Evolutionary conservation across 23 tunicate genomes (phyloP).

Genomic region (Clavelina lepadiformis): DNA sequence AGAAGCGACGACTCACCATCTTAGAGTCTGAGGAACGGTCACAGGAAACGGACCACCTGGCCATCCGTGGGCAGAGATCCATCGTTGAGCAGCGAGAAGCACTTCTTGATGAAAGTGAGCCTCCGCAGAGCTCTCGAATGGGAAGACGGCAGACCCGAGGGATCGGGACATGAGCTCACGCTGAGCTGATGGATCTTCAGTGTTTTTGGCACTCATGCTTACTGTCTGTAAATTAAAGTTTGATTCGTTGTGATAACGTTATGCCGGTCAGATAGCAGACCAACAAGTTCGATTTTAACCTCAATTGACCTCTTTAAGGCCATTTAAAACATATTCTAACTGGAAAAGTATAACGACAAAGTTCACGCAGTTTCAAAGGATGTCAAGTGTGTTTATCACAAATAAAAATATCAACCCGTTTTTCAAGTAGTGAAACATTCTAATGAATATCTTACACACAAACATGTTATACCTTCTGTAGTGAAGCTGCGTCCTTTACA

Average conservation of each 20-base stretch:
- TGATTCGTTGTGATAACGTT: too few relatives aligned
- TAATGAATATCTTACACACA: too few relatives aligned
- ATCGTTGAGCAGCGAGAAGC: constrained; percentile 69
- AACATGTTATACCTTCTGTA: constrained; percentile 30
- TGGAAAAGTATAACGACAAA: too few relatives aligned
- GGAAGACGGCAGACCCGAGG: constrained; percentile 92
- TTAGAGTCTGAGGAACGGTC: constrained; percentile 56
- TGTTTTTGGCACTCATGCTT: background rate
- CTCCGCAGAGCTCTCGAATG: constrained; percentile 72
- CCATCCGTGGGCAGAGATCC: constrained; percentile 94
- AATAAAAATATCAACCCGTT: too few relatives aligned
- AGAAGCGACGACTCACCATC: too few relatives aligned
- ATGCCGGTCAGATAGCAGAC: too few relatives aligned
- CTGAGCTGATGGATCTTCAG: constrained; percentile 28
- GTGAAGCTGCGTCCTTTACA: constrained; percentile 25
- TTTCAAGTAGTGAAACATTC: too few relatives aligned
- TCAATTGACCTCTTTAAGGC: too few relatives aligned
- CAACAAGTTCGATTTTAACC: too few relatives aligned
- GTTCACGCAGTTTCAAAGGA: too few relatives aligned
- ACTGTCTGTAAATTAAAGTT: constrained; percentile 14
- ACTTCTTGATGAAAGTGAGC: constrained; percentile 93
- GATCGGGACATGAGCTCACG: constrained; percentile 82
- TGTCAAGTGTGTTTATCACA: too few relatives aligned
- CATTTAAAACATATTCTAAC: too few relatives aligned
- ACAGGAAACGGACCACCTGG: constrained; percentile 94